Conservation (phyloP, 2,797 vertebrate species). For the Syndactyla subalaris region DNA sequence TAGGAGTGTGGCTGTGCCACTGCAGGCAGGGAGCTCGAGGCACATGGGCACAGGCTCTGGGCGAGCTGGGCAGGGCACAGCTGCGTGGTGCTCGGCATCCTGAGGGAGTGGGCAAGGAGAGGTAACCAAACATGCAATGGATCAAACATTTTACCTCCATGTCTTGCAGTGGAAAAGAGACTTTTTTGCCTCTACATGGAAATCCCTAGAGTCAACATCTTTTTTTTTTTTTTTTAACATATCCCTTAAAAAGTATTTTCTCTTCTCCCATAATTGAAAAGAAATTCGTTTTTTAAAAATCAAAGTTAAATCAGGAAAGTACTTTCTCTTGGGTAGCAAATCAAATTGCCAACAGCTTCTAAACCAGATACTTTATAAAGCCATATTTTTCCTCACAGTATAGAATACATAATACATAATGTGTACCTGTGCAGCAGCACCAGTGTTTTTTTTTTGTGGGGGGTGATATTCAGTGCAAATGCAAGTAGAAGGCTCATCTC, state of each 20-base stretch:
- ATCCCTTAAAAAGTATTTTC: not conserved
- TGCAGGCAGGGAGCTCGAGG: rapidly evolving
- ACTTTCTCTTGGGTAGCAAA: not conserved
- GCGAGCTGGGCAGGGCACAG: not conserved
- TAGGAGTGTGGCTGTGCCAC: not conserved
- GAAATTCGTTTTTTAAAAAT: not conserved
- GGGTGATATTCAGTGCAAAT: not conserved
- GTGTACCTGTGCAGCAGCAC: not conserved
- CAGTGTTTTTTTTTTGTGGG: not conserved
- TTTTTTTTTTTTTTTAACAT: not conserved
- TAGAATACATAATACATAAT: not conserved
- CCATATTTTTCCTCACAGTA: not conserved
- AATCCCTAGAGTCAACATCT: not conserved
- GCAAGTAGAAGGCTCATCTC: not conserved
- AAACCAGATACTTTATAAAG: not conserved
- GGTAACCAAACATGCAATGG: not conserved
- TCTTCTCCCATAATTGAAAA: not conserved
- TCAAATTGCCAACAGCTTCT: not conserved
- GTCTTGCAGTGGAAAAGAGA: not conserved
- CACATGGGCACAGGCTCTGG: not conserved
- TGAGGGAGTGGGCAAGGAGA: not conserved
- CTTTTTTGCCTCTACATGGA: not conserved
- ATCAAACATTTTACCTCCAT: not conserved
- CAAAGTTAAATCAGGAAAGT: not conserved
- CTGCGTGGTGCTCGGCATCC: not conserved